A percentile compares a stretch with the other conserved stretches of the same genome.
Conservation (phyloP, 2,888 invertebrate species). For the Lacanobia wlatinum region DNA sequence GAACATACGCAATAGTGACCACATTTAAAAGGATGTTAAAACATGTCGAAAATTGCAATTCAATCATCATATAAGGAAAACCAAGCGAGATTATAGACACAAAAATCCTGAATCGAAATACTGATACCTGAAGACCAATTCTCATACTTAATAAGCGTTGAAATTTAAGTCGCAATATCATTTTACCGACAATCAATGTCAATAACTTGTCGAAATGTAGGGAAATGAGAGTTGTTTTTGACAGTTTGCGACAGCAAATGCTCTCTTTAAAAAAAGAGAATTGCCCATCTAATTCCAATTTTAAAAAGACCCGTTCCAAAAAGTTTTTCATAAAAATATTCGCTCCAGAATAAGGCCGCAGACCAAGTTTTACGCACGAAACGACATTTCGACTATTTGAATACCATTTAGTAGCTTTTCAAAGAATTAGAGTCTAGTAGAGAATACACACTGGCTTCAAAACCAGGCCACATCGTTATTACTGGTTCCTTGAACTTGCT, state of each 20-base stretch:
- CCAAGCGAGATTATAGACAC: not conserved
- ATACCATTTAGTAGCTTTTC: constrained; percentile 72
- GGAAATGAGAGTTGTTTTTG: too few relatives aligned
- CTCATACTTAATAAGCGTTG: too few relatives aligned
- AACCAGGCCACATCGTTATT: constrained; percentile 65
- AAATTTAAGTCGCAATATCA: too few relatives aligned
- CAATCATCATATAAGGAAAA: not conserved
- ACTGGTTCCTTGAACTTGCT: constrained; percentile 70
- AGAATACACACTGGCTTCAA: constrained; percentile 22
- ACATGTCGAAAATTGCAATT: not conserved
- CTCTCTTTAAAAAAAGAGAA: too few relatives aligned
- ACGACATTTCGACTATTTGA: constrained; percentile 72
- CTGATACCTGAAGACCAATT: too few relatives aligned
- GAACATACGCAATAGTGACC: not conserved
- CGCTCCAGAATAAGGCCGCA: constrained; percentile 68
- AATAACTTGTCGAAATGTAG: too few relatives aligned
- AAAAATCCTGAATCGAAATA: too few relatives aligned
- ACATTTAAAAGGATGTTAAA: too few relatives aligned
- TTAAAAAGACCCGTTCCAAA: too few relatives aligned
- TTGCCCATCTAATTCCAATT: too few relatives aligned
- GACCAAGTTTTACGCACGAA: constrained; percentile 65
- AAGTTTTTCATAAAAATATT: not conserved
- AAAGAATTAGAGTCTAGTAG: constrained; percentile 60
- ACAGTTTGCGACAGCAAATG: too few relatives aligned
- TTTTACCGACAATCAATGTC: too few relatives aligned